Evolutionary conservation across 2,113 vertebrate genomes (phyloP).

Genomic region (Todiramphus saurophagus): DNA sequence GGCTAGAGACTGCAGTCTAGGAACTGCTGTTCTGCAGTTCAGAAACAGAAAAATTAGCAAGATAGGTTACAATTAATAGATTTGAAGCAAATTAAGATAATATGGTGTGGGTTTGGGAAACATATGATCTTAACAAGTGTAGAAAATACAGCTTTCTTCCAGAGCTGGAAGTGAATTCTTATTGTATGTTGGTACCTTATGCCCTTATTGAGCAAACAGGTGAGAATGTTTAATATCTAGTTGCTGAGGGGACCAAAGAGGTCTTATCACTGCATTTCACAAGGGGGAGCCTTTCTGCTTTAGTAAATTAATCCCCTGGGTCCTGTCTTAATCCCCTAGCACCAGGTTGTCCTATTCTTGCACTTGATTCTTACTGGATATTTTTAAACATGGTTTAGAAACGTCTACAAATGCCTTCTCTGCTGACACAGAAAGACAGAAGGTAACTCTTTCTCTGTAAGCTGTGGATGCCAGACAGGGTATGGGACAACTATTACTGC

Average conservation of each 20-base stretch:
- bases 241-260: not conserved
- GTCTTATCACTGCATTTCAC: conserved; percentile 6
- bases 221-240: not conserved
- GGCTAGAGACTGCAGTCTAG: not conserved
- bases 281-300: conserved; percentile 35
- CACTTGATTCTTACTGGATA: not conserved
- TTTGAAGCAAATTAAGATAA: conserved; percentile 1
- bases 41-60: not conserved
- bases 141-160: not conserved
- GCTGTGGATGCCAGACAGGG: not conserved
- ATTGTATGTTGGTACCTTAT: not conserved
- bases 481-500: not conserved
- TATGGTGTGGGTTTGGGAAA: not conserved
- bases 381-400: not conserved
- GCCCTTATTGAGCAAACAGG: not conserved
- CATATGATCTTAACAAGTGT: not conserved
- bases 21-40: not conserved
- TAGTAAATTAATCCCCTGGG: not conserved
- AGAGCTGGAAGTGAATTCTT: not conserved
- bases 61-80: not conserved
- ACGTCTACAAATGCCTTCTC: not conserved
- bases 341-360: not conserved
- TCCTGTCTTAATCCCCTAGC: not conserved
- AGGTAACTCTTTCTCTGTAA: not conserved
- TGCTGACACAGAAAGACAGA: not conserved